Percentiles rank a stretch among this genome's conserved stretches.
phyloP scores from a whole-genome alignment of 2,888 invertebrate genomes.

The Petrophora chlorosata region DNA sequence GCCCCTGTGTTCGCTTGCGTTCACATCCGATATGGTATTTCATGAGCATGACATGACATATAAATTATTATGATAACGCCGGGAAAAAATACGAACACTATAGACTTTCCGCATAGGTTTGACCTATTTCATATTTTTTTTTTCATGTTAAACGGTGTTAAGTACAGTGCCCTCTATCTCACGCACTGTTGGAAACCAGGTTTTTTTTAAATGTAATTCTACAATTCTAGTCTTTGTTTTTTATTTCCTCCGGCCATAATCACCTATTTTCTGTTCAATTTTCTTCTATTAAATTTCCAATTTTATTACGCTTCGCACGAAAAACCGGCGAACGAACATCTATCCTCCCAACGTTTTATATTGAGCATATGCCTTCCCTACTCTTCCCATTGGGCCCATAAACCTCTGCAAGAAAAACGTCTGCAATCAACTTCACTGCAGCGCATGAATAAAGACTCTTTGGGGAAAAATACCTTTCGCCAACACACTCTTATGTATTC shows the following conservation, averaged over 20 bases:
- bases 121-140: slow-evolving; percentile 21
- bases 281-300: background rate
- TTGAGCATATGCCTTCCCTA: slow-evolving; percentile 19
- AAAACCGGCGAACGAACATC: slow-evolving; percentile 8
- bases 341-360: slow-evolving; percentile 4
- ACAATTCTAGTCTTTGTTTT: background rate
- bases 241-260: background rate
- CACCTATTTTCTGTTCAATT: no score
- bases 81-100: slow-evolving; percentile 27
- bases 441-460: slow-evolving; percentile 35
- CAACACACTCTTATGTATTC: slow-evolving; percentile 16
- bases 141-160: background rate
- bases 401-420: slow-evolving; percentile 31
- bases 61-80: slow-evolving; percentile 52
- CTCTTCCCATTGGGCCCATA: slow-evolving; percentile 29
- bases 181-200: background rate
- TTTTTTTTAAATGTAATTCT: background rate
- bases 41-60: slow-evolving; percentile 45
- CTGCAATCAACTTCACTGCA: slow-evolving; percentile 37
- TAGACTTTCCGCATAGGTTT: slow-evolving; percentile 24
- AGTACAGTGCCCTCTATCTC: background rate
- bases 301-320: slow-evolving; percentile 8
- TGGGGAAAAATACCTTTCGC: slow-evolving; percentile 31
- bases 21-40: slow-evolving; percentile 40
- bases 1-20: slow-evolving; percentile 38